phyloP scores from a whole-genome alignment of 2,888 invertebrate species.

The Dichetophora obliterata region DNA sequence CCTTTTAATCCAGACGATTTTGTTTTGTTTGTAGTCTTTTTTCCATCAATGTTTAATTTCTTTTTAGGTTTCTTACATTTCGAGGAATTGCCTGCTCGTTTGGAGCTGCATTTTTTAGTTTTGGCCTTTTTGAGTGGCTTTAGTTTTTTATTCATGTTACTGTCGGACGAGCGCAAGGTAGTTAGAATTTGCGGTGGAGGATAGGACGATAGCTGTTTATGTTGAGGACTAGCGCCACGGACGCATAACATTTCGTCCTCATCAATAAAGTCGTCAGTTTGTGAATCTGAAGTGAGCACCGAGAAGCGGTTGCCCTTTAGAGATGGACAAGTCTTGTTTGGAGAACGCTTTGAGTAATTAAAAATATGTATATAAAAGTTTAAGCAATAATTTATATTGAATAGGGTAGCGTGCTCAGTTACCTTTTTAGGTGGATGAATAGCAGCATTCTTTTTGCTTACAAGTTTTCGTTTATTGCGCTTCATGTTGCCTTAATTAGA shows the following conservation, averaged over 20 bases:
- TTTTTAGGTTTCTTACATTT: background rate
- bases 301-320: background rate
- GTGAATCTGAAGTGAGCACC: background rate
- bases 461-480: background rate
- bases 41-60: background rate
- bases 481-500: background rate
- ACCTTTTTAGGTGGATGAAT: constrained; percentile 13
- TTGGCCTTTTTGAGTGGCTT: background rate
- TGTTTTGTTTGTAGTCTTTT: background rate
- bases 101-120: background rate
- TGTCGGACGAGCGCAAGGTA: background rate
- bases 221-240: background rate
- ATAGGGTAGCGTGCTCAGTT: background rate
- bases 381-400: background rate
- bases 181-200: background rate
- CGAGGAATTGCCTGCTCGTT: background rate
- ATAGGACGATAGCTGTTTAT: background rate
- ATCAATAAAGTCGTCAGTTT: background rate
- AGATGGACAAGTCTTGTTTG: background rate
- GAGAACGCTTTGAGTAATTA: background rate
- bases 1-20: background rate
- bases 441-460: background rate
- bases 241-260: background rate
- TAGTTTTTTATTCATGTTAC: background rate
- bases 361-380: background rate